A percentile compares a stretch with the other conserved stretches of the same genome.
Evolutionary conservation across 2,797 vertebrate genomes (phyloP).

Genomic region (Sebastes umbrosus): DNA sequence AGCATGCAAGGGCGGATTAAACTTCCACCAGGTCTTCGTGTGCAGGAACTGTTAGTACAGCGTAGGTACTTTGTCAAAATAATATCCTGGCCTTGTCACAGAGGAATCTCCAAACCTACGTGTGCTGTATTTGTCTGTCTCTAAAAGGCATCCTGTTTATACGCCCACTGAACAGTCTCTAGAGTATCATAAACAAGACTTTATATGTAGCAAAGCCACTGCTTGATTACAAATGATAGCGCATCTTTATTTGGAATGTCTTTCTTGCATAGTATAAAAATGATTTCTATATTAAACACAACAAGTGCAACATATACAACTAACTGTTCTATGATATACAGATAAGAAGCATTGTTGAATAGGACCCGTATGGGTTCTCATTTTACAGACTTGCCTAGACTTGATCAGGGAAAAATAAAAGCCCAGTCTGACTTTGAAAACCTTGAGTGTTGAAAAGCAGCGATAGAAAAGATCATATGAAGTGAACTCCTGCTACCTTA

Average conservation of each 20-base stretch:
- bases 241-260: background rate
- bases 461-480: slow-evolving; percentile 14
- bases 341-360: background rate
- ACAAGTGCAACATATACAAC: background rate
- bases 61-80: slow-evolving; percentile 55
- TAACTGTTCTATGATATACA: background rate
- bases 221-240: background rate
- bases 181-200: slow-evolving; percentile 54
- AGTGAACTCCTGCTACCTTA: background rate
- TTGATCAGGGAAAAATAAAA: slow-evolving; percentile 28
- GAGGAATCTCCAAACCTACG: slow-evolving; percentile 58
- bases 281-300: slow-evolving; percentile 24
- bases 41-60: slow-evolving; percentile 35
- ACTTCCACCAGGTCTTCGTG: slow-evolving; percentile 10
- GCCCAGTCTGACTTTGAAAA: slow-evolving; percentile 8
- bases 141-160: slow-evolving; percentile 72
- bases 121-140: slow-evolving; percentile 42
- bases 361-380: background rate
- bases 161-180: slow-evolving; percentile 12
- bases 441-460: slow-evolving; percentile 17
- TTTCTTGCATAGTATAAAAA: slow-evolving; percentile 1
- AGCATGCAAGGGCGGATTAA: slow-evolving; percentile 5
- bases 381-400: slow-evolving; percentile 24
- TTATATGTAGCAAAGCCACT: slow-evolving; percentile 17
- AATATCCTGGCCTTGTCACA: slow-evolving; percentile 62